Conservation (phyloP, 1,140 invertebrate species). For the Heliconius melpomene region DNA sequence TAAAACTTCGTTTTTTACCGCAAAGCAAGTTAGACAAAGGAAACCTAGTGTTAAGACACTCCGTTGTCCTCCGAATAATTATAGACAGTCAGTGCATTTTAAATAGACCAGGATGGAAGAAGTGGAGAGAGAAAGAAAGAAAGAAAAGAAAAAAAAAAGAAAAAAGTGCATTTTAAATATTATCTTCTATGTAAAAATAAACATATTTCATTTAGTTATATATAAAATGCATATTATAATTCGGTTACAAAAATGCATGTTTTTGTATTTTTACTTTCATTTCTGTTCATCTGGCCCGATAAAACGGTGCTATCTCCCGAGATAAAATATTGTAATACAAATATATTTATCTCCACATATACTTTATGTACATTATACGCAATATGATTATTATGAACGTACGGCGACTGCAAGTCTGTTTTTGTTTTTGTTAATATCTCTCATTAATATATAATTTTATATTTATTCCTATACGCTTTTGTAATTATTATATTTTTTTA, state of each 20-base stretch:
- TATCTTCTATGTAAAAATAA: neutral
- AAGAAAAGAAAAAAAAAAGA: too few relatives aligned
- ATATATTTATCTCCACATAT: constrained; percentile 20
- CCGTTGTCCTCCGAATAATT: too few relatives aligned
- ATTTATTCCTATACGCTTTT: neutral
- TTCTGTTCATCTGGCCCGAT: constrained; percentile 9
- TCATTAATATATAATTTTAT: neutral
- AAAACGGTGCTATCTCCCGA: neutral
- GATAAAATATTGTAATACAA: neutral
- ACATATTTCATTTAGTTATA: neutral
- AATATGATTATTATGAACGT: neutral
- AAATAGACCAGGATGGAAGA: too few relatives aligned
- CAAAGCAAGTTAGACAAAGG: too few relatives aligned
- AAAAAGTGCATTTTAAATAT: too few relatives aligned
- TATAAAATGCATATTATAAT: constrained; percentile 1
- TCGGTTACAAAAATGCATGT: neutral
- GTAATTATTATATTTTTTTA: neutral
- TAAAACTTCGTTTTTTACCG: too few relatives aligned
- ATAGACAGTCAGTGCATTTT: too few relatives aligned
- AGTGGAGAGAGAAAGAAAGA: too few relatives aligned
- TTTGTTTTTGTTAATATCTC: constrained; percentile 8
- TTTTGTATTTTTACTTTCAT: constrained; percentile 4
- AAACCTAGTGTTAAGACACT: too few relatives aligned
- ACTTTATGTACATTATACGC: constrained; percentile 12
- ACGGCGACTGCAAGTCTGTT: constrained; percentile 32